Percentiles rank a stretch among this genome's conserved stretches.
phyloP scores from a whole-genome alignment of 2,888 invertebrate species.

The Tricholauxania praeusta region DNA sequence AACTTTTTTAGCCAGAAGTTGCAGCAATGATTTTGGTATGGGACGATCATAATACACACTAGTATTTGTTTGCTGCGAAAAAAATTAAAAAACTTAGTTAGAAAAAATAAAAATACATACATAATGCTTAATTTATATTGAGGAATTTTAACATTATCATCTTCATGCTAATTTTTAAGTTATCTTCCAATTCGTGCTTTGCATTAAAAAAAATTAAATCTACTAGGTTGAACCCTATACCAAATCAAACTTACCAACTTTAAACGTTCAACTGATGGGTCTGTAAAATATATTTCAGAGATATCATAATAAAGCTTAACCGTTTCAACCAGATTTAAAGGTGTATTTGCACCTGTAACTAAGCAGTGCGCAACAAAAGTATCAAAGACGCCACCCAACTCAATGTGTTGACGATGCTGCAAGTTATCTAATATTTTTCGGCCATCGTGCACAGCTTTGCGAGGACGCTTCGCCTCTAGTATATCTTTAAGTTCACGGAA shows the following conservation, averaged over 20 bases:
- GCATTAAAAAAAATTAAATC: slow-evolving; percentile 35
- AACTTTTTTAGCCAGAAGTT: slow-evolving; percentile 50
- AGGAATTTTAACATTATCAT: too few species aligned
- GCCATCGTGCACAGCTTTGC: slow-evolving; percentile 53
- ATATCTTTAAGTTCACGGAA: slow-evolving; percentile 52
- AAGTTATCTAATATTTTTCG: slow-evolving; percentile 54
- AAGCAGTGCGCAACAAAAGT: slow-evolving; percentile 54
- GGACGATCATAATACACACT: slow-evolving; percentile 49
- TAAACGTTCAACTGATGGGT: background rate
- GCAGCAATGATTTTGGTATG: slow-evolving; percentile 39
- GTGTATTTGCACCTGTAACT: slow-evolving; percentile 44
- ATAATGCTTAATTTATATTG: too few species aligned
- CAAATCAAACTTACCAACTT: too few species aligned
- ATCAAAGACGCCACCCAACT: slow-evolving; percentile 54
- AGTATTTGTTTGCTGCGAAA: slow-evolving; percentile 25
- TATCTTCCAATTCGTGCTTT: background rate
- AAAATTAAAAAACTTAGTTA: background rate
- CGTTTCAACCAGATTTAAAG: slow-evolving; percentile 47
- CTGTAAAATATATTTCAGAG: slow-evolving; percentile 48
- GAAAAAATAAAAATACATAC: too few species aligned
- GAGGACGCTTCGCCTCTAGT: slow-evolving; percentile 50
- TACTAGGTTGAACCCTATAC: slow-evolving; percentile 8
- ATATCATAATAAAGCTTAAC: slow-evolving; percentile 49
- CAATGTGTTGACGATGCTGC: slow-evolving; percentile 50
- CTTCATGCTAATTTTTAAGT: too few species aligned